Evolutionary conservation across 1,140 invertebrate genomes (phyloP).

Genomic region (Oreohelix idahoensis): DNA sequence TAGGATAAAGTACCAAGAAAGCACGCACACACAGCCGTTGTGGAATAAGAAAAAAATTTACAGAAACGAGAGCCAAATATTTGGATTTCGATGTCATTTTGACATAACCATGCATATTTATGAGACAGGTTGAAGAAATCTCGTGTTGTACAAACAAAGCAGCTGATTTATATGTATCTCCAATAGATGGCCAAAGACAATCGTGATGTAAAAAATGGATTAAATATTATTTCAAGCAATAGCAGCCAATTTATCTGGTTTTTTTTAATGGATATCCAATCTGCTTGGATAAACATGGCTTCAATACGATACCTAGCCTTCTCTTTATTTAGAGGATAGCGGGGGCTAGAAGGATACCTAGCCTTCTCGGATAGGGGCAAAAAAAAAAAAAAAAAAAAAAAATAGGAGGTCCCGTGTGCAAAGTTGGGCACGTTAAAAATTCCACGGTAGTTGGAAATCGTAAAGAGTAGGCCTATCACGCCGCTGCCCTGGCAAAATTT

Average conservation of each 20-base stretch:
- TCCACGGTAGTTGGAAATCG: too few relatives aligned
- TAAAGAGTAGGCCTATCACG: too few relatives aligned
- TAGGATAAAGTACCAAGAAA: not conserved
- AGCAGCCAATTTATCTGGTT: not conserved
- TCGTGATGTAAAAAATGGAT: not conserved
- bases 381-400: too few relatives aligned
- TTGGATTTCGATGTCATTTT: not conserved
- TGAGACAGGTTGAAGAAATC: not conserved
- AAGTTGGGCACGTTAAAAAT: too few relatives aligned
- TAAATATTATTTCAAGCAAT: not conserved
- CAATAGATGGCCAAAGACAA: not conserved
- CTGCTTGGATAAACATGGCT: not conserved
- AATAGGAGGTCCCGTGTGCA: too few relatives aligned
- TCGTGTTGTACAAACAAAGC: not conserved
- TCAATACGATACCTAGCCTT: too few relatives aligned
- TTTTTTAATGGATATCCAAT: not conserved
- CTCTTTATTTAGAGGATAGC: too few relatives aligned
- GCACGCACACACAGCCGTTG: not conserved
- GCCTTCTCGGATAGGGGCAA: too few relatives aligned
- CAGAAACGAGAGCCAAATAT: slow-evolving; percentile 7
- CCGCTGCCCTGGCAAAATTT: too few relatives aligned
- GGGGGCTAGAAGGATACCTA: too few relatives aligned
- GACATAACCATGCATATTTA: not conserved
- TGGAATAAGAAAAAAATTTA: not conserved
- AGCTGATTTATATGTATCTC: not conserved